Base-by-base conservation (phyloP, 1,140 invertebrate species). In the Eriocheir sinensis region DNA sequence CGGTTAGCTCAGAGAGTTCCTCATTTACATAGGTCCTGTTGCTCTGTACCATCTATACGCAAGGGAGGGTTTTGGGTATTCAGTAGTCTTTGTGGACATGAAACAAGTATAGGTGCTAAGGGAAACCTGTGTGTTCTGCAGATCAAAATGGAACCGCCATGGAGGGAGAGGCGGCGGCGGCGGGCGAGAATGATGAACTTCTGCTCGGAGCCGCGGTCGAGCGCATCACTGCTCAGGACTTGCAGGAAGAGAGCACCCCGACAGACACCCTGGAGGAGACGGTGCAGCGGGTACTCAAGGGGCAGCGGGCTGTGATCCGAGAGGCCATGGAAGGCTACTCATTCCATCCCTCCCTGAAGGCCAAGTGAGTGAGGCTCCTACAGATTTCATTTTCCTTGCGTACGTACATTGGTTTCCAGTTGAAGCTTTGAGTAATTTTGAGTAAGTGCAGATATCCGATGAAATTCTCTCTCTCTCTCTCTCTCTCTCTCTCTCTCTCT, bases 271-370 rank as follows among this genome's bases (percentile, higher is more conserved):
- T 32, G 40, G 86, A 94, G 86, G 38, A 72, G 36, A 44, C n/a
- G 38, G 79, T 94, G 53, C 53, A 60, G 12, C 48, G n/a, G 0
- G 79, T 94, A 17, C 60, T 94, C 12, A 40, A 15, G 9, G 72
- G 27, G 60, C 15, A 94, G 38, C 32, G 93, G 80, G 21, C 80
- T 12, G 27, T 81, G 1, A 2, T 94, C 1, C 9, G 60, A 3
- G 2, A 80, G 21, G 86, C 86, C 2, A 94, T 94, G 93, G 30
- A 81, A 27, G 93, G 38, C 48, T 94, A 94, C 93, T 32, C 32
- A 0, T 90, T 80, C 93, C 93, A 94, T 30, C 60, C 38, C 12
- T 21, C 89, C 0, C 34, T 94, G 0, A 94, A 89, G 38, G 53
- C 85, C 36, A 94, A 81, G 93, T 94, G 89, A n/a, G 93, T 89